phyloP scores from a whole-genome alignment of 2,888 invertebrate species.

The Hirtodrosophila duncani region DNA sequence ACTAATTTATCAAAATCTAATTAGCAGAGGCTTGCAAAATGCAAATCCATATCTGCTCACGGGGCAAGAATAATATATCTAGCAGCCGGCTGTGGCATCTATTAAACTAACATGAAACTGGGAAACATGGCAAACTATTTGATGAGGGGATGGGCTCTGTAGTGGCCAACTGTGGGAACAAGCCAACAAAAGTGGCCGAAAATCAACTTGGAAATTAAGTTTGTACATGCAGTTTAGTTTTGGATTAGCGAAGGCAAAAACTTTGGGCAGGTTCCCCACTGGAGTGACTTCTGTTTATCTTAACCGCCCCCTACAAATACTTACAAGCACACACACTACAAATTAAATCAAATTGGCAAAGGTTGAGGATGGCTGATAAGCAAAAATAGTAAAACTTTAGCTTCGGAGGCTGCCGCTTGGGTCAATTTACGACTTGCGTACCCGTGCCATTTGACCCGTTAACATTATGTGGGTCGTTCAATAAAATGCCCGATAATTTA shows the following conservation, averaged over 20 bases:
- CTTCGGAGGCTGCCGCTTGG: constrained; percentile 1
- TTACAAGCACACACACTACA: no score
- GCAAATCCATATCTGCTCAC: no score
- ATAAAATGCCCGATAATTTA: constrained; percentile 60
- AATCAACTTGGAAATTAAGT: constrained; percentile 26
- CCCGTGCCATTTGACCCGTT: constrained; percentile 22
- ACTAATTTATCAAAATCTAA: no score
- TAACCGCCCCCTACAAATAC: no score
- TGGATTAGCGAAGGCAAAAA: neutral
- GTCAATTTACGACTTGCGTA: constrained; percentile 20
- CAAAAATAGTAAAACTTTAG: constrained; percentile 36
- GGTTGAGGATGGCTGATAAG: constrained; percentile 26
- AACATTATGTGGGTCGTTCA: constrained; percentile 19
- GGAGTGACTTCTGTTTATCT: no score
- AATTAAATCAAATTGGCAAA: constrained; percentile 47
- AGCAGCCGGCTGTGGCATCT: no score
- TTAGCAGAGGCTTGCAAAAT: no score
- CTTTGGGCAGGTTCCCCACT: no score
- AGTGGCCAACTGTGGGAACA: neutral
- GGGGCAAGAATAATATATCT: no score
- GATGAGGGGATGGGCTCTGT: constrained; percentile 13
- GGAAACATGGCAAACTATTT: no score
- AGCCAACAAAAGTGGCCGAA: constrained; percentile 20
- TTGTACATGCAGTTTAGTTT: constrained; percentile 25
- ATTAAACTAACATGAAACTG: no score